Evolutionary conservation across 2,797 vertebrate genomes (phyloP).

Genomic region (Ctenopoma kingsleyae): DNA sequence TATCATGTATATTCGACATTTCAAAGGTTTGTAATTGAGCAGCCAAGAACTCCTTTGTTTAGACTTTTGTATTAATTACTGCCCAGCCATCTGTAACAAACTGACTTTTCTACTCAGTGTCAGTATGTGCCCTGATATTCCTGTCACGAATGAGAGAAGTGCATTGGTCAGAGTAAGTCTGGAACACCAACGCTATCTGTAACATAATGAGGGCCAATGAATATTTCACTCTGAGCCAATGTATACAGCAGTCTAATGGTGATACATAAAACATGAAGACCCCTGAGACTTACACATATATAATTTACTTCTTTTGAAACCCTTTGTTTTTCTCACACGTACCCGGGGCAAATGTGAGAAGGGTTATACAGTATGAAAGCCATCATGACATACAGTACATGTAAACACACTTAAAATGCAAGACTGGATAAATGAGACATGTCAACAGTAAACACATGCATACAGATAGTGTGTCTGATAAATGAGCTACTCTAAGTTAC

Average conservation of each 20-base stretch:
- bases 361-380: not conserved
- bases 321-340: not conserved
- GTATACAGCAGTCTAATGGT: conserved; percentile 17
- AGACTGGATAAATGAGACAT: too few species aligned
- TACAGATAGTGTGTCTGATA: conserved; percentile 3
- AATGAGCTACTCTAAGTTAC: not conserved
- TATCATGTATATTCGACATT: not conserved
- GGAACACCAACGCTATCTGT: conserved; percentile 9
- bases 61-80: not conserved
- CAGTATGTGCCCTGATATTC: not conserved
- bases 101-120: not conserved
- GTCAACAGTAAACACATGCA: not conserved
- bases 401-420: conserved; percentile 5
- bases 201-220: conserved; percentile 41
- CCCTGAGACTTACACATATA: conserved; percentile 15
- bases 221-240: conserved; percentile 21
- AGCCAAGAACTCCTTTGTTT: too few species aligned
- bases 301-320: conserved; percentile 17
- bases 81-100: not conserved
- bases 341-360: not conserved
- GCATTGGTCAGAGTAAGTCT: not conserved
- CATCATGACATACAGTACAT: not conserved
- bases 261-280: conserved; percentile 43
- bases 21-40: not conserved
- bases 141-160: not conserved